Base-by-base conservation (phyloP, 2,113 vertebrate species). In the Melanotaenia duboulayi region DNA sequence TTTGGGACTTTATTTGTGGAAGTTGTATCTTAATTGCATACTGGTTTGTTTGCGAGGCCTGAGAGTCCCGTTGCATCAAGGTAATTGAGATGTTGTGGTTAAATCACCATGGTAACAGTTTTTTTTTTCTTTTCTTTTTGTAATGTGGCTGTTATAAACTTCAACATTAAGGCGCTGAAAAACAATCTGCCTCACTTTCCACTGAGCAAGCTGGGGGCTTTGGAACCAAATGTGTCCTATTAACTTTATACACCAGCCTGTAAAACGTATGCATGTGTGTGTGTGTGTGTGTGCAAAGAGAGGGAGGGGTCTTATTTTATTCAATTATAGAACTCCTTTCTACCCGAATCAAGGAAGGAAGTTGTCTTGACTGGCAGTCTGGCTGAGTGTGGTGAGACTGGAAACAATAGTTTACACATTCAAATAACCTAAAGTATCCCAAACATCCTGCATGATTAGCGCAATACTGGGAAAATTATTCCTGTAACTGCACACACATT, bases 71-170 rank as follows among this genome's bases (percentile, higher is more conserved):
- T 69, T 82, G 82, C 83, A 80, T 88, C 82, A 87, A 90, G 85
- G 84, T 91, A 91, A 91, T 91, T 92, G 85, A 80, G 46, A 83
- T 88, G 92, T 87, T 91, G 88, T 91, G 90, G 92, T 90, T 88
- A 86, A 81, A 85, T 92, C 83, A 37, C 89, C 87, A 87, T 87
- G 74, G 91, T 39, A 90, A 91, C 85, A 61, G 12, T 42, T 42
- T 42, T 42, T 42, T 42, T 16, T 13, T n/a, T 48, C 7, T 48
- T 83, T 82, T n/a, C n/a, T n/a, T 76, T 85, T 86, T 85, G 81
- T 76, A n/a, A 87, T 83, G 89, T 85, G 70, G 82, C 75, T 62
- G 69, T 88, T 87, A 87, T 89, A 91, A 89, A 89, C 77, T 78
- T 80, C 72, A 50, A 79, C 78, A 87, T 90, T 89, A 90, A 90